A percentile compares a stretch with the other conserved stretches of the same genome.
Conservation (phyloP, 2,888 invertebrate species). For the Pilophorus perplexus region DNA sequence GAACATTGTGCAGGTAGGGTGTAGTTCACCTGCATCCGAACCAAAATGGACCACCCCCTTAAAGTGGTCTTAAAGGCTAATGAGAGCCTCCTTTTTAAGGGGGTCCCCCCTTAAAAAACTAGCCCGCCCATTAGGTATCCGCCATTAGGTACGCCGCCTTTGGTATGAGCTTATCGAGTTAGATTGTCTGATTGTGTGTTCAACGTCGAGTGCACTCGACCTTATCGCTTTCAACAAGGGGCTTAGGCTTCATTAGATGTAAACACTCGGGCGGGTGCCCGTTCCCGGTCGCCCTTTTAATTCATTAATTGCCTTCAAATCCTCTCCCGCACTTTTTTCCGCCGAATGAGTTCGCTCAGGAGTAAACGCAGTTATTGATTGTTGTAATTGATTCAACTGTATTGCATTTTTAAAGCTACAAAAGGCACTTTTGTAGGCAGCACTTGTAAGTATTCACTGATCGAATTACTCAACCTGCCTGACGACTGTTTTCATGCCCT, state of each 20-base stretch:
- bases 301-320: not conserved
- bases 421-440: too few relatives aligned
- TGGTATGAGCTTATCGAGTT: conserved; percentile 20
- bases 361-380: too few relatives aligned
- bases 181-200: conserved; percentile 26
- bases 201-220: conserved; percentile 13
- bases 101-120: not conserved
- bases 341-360: too few relatives aligned
- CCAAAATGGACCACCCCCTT: too few relatives aligned
- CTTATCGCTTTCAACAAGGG: conserved; percentile 30
- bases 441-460: too few relatives aligned
- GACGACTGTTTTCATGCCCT: too few relatives aligned
- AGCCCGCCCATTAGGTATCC: conserved; percentile 5
- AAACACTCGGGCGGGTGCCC: not conserved
- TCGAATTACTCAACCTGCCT: too few relatives aligned
- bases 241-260: conserved; percentile 28
- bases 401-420: too few relatives aligned
- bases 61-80: not conserved
- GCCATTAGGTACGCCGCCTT: conserved; percentile 23
- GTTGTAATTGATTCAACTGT: too few relatives aligned
- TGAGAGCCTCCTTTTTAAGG: not conserved
- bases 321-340: too few relatives aligned
- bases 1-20: conserved; percentile 21
- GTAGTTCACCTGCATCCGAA: conserved; percentile 16
- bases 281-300: not conserved